phyloP scores from a whole-genome alignment of 2,888 invertebrate genomes.

The Amorpha juglandis region DNA sequence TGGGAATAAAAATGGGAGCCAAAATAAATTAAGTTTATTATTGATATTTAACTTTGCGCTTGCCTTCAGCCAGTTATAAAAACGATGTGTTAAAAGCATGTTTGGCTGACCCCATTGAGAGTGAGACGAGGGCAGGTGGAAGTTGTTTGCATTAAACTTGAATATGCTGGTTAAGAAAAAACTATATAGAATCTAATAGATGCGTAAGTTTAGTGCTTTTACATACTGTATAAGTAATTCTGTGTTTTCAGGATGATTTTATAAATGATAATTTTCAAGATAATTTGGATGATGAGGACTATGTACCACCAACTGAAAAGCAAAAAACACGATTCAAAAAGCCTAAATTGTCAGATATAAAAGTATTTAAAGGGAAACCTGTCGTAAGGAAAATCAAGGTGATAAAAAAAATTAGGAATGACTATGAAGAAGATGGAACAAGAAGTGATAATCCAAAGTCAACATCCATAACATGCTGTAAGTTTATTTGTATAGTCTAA shows the following conservation, averaged over 20 bases:
- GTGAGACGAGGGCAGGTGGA: too few relatives aligned
- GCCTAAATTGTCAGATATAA: slow-evolving; percentile 70
- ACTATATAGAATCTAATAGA: too few relatives aligned
- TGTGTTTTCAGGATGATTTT: slow-evolving; percentile 61
- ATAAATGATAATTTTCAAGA: slow-evolving; percentile 73
- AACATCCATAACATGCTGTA: slow-evolving; percentile 79
- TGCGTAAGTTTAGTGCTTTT: too few relatives aligned
- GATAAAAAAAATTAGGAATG: slow-evolving; percentile 61
- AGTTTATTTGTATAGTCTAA: slow-evolving; percentile 44
- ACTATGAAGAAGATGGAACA: slow-evolving; percentile 44
- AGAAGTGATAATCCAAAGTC: slow-evolving; percentile 58
- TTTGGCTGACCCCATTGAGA: too few relatives aligned
- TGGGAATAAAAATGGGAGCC: too few relatives aligned
- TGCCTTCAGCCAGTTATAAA: too few relatives aligned
- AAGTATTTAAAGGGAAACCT: slow-evolving; percentile 72
- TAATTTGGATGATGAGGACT: slow-evolving; percentile 73
- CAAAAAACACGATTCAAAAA: slow-evolving; percentile 71
- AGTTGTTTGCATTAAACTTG: too few relatives aligned
- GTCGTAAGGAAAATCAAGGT: slow-evolving; percentile 71
- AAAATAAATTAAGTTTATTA: too few relatives aligned
- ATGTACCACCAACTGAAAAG: slow-evolving; percentile 68
- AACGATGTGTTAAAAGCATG: too few relatives aligned
- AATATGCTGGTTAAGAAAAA: too few relatives aligned
- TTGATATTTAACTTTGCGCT: too few relatives aligned
- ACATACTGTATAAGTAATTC: neutral